phyloP scores from a whole-genome alignment of 2,888 invertebrate genomes.

The Trachelus iudaicus region DNA sequence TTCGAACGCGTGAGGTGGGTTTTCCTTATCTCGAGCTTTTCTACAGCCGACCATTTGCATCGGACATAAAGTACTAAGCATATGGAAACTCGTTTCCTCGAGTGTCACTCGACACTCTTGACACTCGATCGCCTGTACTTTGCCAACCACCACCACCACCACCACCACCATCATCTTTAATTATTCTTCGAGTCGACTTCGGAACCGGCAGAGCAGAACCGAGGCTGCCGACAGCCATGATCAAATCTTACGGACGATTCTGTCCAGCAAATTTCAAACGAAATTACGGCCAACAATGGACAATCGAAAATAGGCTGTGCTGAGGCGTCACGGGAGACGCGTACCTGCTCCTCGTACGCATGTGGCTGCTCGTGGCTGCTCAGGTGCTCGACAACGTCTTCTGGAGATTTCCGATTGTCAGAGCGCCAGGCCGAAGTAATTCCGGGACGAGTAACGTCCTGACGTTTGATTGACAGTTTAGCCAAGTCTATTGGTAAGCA shows the following conservation, averaged over 20 bases:
- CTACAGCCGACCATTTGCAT: constrained; percentile 4
- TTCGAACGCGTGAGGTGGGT: background rate
- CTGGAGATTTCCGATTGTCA: background rate
- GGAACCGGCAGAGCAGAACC: background rate
- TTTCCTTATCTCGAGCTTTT: constrained; percentile 14
- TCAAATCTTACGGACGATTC: background rate
- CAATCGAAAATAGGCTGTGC: no score
- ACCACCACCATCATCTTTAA: background rate
- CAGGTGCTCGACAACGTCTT: background rate
- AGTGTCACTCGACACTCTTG: background rate
- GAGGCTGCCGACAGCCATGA: background rate
- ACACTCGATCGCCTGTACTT: constrained; percentile 4
- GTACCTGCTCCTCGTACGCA: background rate
- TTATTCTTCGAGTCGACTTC: background rate
- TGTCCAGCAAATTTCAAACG: background rate
- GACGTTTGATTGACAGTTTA: background rate
- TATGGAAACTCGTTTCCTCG: constrained; percentile 3
- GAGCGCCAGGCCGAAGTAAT: background rate
- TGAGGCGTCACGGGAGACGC: background rate
- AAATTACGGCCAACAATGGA: no score
- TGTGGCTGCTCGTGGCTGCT: background rate
- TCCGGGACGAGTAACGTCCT: background rate
- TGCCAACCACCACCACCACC: background rate
- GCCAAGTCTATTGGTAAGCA: background rate
- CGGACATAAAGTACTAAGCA: background rate